Evolutionary conservation across 2,113 vertebrate species (phyloP).

Genomic region (Phyllopteryx taeniolatus): DNA sequence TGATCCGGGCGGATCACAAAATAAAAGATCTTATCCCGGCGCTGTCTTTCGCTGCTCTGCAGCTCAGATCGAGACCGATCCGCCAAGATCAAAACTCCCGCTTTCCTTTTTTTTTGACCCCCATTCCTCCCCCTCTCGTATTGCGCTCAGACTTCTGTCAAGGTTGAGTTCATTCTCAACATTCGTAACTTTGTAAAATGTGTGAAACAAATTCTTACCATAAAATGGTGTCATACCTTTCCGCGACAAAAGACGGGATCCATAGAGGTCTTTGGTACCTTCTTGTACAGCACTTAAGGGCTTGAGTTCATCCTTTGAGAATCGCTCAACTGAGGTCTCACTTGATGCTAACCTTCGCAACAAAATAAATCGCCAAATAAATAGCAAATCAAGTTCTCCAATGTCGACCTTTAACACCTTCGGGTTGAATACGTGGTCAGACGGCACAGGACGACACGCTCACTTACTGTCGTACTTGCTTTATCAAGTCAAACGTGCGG

Average conservation of each 20-base stretch:
- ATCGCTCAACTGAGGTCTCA: no score
- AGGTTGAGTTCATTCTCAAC: neutral
- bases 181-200: neutral
- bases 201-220: neutral
- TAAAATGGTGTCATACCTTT: neutral
- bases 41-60: conserved; percentile 21
- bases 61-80: conserved; percentile 39
- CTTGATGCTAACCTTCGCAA: no score
- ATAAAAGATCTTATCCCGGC: conserved; percentile 58
- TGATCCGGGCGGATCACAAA: conserved; percentile 58
- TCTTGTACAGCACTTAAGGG: no score
- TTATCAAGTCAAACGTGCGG: neutral
- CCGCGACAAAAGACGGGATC: no score
- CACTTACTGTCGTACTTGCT: no score
- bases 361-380: no score
- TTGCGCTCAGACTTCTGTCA: neutral
- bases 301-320: no score
- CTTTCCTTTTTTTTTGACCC: conserved; percentile 5
- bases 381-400: no score
- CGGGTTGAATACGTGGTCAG: no score
- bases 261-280: no score
- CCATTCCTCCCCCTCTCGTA: conserved; percentile 5
- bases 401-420: no score
- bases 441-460: no score
- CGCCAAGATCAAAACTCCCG: conserved; percentile 18